Percentiles rank a stretch among this genome's conserved stretches.
These are phyloP conservation scores for Synanthedon formicaeformis DNA, from an alignment of 2,888 invertebrate genomes.

Conservation along the genomic window DNA sequence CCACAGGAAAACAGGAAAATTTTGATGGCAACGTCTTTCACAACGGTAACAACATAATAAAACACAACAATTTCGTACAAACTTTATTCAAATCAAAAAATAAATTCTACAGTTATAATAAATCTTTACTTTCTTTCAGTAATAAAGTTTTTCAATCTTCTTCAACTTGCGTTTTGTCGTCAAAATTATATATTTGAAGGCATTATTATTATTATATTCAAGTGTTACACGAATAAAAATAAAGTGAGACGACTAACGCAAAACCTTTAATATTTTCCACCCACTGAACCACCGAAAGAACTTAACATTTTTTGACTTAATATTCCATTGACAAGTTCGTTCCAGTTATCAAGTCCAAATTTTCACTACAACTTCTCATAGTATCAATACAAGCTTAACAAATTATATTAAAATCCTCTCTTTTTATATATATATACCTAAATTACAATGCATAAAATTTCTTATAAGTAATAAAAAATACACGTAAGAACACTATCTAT, in stretches of 20 bases:
- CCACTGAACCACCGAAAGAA: background rate
- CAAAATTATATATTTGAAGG: no score
- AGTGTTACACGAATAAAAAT: no score
- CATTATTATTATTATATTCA: no score
- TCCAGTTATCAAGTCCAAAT: slow-evolving; percentile 27
- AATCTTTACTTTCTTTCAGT: slow-evolving; percentile 53
- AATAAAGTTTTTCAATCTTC: slow-evolving; percentile 40
- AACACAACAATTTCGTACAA: slow-evolving; percentile 51
- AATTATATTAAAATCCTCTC: slow-evolving; percentile 64
- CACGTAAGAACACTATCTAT: slow-evolving; percentile 64
- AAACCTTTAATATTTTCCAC: no score
- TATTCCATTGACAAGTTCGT: background rate
- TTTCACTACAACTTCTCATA: slow-evolving; percentile 34
- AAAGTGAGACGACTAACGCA: no score
- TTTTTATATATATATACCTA: slow-evolving; percentile 34
- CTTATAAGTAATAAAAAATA: slow-evolving; percentile 52
- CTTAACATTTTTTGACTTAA: slow-evolving; percentile 1
- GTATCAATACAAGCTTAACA: slow-evolving; percentile 55
- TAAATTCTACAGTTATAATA: slow-evolving; percentile 60
- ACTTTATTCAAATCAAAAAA: slow-evolving; percentile 71
- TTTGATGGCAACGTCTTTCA: no score
- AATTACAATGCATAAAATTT: slow-evolving; percentile 63
- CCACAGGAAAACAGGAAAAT: no score
- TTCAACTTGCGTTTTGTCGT: background rate
- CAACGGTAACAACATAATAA: slow-evolving; percentile 7